Conservation (phyloP, 2,797 vertebrate genomes). For the Tenualosa thibaudeaui region DNA sequence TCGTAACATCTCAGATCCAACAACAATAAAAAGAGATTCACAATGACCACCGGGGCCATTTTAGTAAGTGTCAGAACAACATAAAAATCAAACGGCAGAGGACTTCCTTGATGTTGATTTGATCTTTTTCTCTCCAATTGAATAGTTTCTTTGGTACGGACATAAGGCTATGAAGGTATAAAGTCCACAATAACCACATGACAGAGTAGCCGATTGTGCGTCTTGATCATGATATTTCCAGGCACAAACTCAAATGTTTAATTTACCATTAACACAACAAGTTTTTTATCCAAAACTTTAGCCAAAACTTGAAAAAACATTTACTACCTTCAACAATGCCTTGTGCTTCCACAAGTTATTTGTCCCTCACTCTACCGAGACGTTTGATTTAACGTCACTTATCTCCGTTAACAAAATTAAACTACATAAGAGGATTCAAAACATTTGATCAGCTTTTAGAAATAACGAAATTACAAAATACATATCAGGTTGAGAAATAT, state of each 20-base stretch:
- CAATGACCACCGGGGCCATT: slow-evolving; percentile 20
- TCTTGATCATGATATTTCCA: not conserved
- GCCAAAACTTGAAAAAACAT: slow-evolving; percentile 34
- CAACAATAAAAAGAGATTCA: not conserved
- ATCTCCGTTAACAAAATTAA: slow-evolving; percentile 33
- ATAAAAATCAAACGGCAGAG: slow-evolving; percentile 22
- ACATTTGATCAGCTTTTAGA: slow-evolving; percentile 20
- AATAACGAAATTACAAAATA: slow-evolving; percentile 14
- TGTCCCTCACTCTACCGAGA: not conserved
- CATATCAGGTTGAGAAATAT: not conserved
- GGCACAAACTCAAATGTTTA: slow-evolving; percentile 6
- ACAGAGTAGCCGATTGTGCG: slow-evolving; percentile 26
- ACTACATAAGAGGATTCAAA: slow-evolving; percentile 35
- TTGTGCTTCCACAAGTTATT: not conserved
- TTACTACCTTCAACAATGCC: not conserved
- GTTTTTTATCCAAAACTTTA: slow-evolving; percentile 23
- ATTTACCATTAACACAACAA: slow-evolving; percentile 29
- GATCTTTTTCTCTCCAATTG: slow-evolving; percentile 43
- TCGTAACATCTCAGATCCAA: not conserved
- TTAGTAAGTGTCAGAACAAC: not conserved
- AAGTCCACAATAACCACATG: slow-evolving; percentile 34
- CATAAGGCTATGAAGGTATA: slow-evolving; percentile 67
- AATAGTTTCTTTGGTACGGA: slow-evolving; percentile 75
- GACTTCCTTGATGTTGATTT: slow-evolving; percentile 30
- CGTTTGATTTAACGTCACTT: slow-evolving; percentile 45